Evolutionary conservation across 1,140 invertebrate genomes (phyloP), one percentile per base, ranked within the genome.

Genomic region (Zaprionus kolodkinae): DNA sequence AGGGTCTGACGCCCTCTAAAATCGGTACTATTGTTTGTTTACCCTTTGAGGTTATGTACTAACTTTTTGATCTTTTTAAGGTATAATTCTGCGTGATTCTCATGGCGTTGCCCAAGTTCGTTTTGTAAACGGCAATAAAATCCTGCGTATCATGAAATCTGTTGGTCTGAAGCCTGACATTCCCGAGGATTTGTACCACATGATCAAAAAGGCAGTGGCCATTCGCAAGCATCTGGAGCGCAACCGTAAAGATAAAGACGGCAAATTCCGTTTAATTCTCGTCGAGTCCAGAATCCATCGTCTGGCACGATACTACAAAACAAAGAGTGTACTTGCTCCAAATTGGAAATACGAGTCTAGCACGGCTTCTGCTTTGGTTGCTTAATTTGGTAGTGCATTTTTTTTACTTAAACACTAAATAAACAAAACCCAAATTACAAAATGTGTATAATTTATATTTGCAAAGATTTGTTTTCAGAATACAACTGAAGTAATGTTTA

Each of bases 301-400:
- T 86, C 94, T 99, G 90, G 98, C 98, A n/a, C 95, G 99, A 70
- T 99, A 99, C 93, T 99, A 99, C 95, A 99, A 99, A 94, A 98
- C 96, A 52, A 99, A 98, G 93, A 96, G 96, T 91, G 96, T 99
- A 59, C 94, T 99, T 55, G 95, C 98, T 98, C 98, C 99, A 11
- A 99, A 97, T 93, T 99, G 99, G 99, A 99, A 99, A 94, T 99
- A 99, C 92, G 98, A 99, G 93, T 99, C 98, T 33, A 97, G 97
- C 88, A 99, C 99, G 66, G 99, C 99, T 30, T 99, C 98, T 80
- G 98, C 99, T 92, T 94, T 99, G 92, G 98, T 99, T 72, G 97
- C 98, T 92, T 99, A 98, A 97, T n/a, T 68, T 59, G 15, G 21
- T 9, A 15, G 38, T 11, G 17, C 4, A 43, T 43, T 56, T 73